These are phyloP conservation scores for Homalodisca vitripennis DNA, from an alignment of 1,140 invertebrate genomes.

Conservation along the genomic window DNA sequence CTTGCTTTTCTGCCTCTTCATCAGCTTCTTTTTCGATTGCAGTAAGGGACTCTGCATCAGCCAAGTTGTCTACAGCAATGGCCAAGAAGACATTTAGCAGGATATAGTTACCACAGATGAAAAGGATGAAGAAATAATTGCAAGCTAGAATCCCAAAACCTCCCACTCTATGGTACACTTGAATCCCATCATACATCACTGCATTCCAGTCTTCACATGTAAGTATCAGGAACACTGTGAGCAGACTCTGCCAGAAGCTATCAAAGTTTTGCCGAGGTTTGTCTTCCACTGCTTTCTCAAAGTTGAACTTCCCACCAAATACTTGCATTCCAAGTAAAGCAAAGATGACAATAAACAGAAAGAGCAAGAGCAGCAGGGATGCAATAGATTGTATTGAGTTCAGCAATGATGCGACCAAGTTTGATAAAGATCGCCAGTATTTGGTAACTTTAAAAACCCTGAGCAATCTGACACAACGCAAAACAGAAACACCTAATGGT, in stretches of 20 bases:
- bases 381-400: constrained; percentile 99
- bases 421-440: constrained; percentile 98
- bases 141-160: constrained; percentile 87
- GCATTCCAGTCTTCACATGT: constrained; percentile 99
- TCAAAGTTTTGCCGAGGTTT: constrained; percentile 96
- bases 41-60: constrained; percentile 94
- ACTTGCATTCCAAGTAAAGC: constrained; percentile 98
- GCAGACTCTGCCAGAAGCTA: constrained; percentile 95
- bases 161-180: constrained; percentile 90
- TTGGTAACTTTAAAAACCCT: constrained; percentile 97
- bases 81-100: constrained; percentile 99
- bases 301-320: constrained; percentile 95
- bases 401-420: constrained; percentile 95
- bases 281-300: constrained; percentile 69
- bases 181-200: constrained; percentile 98
- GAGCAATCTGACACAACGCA: constrained; percentile 92
- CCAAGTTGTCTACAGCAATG: constrained; percentile 99
- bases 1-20: constrained; percentile 53
- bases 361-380: constrained; percentile 92
- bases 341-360: constrained; percentile 99
- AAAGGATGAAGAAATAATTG: constrained; percentile 98
- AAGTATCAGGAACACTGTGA: constrained; percentile 99
- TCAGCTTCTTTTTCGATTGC: constrained; percentile 89
- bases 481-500: constrained; percentile 90
- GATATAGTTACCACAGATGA: constrained; percentile 99